Evolutionary conservation across 2,888 invertebrate species (phyloP), one percentile per base, ranked within the genome.

Genomic region (Acholoe squamosa): DNA sequence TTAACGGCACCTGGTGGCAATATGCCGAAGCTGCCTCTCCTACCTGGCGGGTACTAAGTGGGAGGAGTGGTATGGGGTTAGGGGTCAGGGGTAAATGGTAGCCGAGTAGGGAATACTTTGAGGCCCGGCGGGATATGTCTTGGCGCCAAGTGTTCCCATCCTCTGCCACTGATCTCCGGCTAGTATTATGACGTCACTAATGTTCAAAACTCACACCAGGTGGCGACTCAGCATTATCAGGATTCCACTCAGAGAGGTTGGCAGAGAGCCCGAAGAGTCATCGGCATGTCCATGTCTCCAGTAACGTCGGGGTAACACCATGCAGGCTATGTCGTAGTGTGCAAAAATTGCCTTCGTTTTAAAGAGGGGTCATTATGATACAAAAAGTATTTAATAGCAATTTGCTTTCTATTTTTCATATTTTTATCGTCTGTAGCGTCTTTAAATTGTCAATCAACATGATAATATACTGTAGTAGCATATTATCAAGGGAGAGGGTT

Each of bases 131-230:
- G 76, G 76, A 76, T 25, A 19, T 16, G 76, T 76, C 76, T 76
- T 22, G 43, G 80, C 80, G 34, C 33, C 80, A 80, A 80, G 80
- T 80, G 80, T 33, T 80, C 19, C 34, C 80, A 80, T 14, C 76
- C 31, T 5, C 28, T 7, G 16, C 19, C 76, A 5, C 28, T 5
- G 28, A 14, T 16, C 31, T 28, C 3, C 19, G 3, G 12, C 34
- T 34, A 10, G 34, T 14, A 12, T 10, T 33, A 22, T 43, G 80
- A 80, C 80, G 80, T 80, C 80, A 80, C 33, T 19, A 33, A 80
- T 80, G 43, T 7, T n/a, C 1, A 0, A 33, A 80, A 80, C 22
- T 80, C 7, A 80, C 19, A 80, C 80, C 80, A 80, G 80, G 43
- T 80, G 80, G 34, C 43, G 10, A 16, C 19, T 22, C 22, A 1